Base-by-base conservation (phyloP, 2,888 invertebrate species). In the Pristionchus entomophagus region DNA sequence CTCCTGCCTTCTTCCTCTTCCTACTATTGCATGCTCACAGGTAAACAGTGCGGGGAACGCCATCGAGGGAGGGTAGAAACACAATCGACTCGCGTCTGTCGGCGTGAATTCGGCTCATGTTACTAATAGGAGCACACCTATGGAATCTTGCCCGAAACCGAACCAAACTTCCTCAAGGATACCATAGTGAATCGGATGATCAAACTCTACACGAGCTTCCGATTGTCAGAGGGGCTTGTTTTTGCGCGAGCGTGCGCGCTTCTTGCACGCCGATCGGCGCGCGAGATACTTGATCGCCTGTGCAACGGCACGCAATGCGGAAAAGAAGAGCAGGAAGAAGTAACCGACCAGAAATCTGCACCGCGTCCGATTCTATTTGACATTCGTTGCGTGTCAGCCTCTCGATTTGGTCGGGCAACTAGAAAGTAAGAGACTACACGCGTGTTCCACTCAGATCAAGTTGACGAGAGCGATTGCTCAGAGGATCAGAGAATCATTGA, bases 321-420 rank as follows among this genome's bases (percentile, higher is more conserved):
- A 35, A 19, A 65, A 32, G 65, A 65, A 65, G 65, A 62, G 32
- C 29, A 62, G 32, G 65, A 65, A 65, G 65, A 45, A 65, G 65
- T 65, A 19, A 62, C 38, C 65, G 65, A 65, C 65, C 65, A 65
- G 65, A 65, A 65, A 65, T 65, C 65, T 22, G 26, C 32, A 65
- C 65, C 35, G 22, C 32, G 32, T 35, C 32, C n/a, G n/a, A 2
- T 1, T 35, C 19, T 65, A 35, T 65, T 65, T 65, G 65, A 65
- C 26, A 6, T 19, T n/a, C 35, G 29, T 65, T 65, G 35, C 35
- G 35, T 65, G 65, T 35, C 26, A 53, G 10, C 14, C 49, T 49
- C 59, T 65, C 65, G 35, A 65, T 65, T 65, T 65, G 65, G n/a
- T n/a, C n/a, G n/a, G n/a, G 65, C 65, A 62, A 62, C 62, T 62